These are phyloP conservation scores for Heliothis subflexa DNA, from an alignment of 1,140 invertebrate genomes.

Conservation along the genomic window DNA sequence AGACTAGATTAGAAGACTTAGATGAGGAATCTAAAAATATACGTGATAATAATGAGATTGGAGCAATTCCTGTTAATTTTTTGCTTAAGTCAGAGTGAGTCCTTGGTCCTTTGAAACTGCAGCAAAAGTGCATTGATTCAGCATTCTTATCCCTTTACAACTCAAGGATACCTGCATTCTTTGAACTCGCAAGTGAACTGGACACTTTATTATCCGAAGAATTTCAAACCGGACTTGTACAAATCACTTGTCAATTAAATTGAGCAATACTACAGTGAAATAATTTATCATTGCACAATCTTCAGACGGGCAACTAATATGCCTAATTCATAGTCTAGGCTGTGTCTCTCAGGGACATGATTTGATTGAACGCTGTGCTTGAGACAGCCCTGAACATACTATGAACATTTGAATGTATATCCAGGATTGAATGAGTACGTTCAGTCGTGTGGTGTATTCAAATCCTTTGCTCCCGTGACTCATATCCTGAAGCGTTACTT, in stretches of 20 bases:
- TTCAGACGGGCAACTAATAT: too few relatives aligned
- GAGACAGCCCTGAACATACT: not conserved
- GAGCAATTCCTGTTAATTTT: too few relatives aligned
- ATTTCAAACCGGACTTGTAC: slow-evolving; percentile 13
- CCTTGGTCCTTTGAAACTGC: not conserved
- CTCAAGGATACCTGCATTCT: slow-evolving; percentile 18
- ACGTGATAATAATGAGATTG: not conserved
- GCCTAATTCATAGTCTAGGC: too few relatives aligned
- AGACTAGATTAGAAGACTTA: too few relatives aligned
- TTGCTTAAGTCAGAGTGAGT: too few relatives aligned
- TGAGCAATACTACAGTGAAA: too few relatives aligned
- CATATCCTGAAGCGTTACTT: slow-evolving; percentile 14
- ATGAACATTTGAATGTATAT: slow-evolving; percentile 22
- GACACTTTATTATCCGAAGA: slow-evolving; percentile 10
- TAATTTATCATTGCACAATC: too few relatives aligned
- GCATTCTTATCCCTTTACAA: slow-evolving; percentile 1
- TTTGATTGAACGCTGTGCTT: too few relatives aligned
- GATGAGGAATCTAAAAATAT: too few relatives aligned
- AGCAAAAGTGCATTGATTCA: not conserved
- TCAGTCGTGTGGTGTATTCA: slow-evolving; percentile 1
- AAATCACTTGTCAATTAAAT: not conserved
- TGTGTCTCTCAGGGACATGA: too few relatives aligned
- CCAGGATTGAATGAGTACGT: slow-evolving; percentile 4
- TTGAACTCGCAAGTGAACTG: not conserved
- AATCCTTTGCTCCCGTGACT: slow-evolving; percentile 11